Evolutionary conservation across 2,888 invertebrate species (phyloP), one percentile per base, ranked within the genome.

Genomic region (Drosophila parthenogenetica): DNA sequence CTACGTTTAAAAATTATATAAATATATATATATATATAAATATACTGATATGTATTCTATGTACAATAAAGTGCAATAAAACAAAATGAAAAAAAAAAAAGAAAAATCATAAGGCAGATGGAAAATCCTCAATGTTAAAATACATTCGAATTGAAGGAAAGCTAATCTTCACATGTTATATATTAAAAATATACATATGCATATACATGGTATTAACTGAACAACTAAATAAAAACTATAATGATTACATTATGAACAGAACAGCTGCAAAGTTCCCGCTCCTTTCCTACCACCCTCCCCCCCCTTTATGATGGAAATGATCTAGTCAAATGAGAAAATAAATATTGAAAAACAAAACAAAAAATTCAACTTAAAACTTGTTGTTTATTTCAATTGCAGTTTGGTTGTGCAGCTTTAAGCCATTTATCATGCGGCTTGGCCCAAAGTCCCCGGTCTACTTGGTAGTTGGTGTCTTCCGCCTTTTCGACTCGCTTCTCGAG

Each of bases 301-400:
- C 8, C 29, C 29, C 74, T 69, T 62, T 74, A 78, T 72, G 73
- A 66, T 76, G 86, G 59, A 77, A 69, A 79, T 82, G 83, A 90
- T 79, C 68, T 90, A 90, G 90, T 90, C 89, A 90, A 90, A 90
- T 87, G 90, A 88, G 81, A 82, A 90, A 90, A 90, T 90, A 90
- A 90, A 90, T 79, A 90, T 90, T 77, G 72, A 84, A 62, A 81
- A 73, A 73, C 57, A 49, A 57, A 29, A 7, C 22, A 22, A 7
- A 29, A 71, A 55, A 62, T 76, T 55, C 40, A 62, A n/a, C 5
- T 29, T 14, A 2, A 2, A 53, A 59, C 3, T 35, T 43, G n/a
- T 59, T 50, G 42, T 35, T 48, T 57, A 39, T 42, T 57, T 29
- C 19, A n/a, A 46, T n/a, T n/a, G 45, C 25, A 46, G 14, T 11